Conservation (phyloP, 2,113 vertebrate genomes). For the Corythoichthys haematopterus region DNA sequence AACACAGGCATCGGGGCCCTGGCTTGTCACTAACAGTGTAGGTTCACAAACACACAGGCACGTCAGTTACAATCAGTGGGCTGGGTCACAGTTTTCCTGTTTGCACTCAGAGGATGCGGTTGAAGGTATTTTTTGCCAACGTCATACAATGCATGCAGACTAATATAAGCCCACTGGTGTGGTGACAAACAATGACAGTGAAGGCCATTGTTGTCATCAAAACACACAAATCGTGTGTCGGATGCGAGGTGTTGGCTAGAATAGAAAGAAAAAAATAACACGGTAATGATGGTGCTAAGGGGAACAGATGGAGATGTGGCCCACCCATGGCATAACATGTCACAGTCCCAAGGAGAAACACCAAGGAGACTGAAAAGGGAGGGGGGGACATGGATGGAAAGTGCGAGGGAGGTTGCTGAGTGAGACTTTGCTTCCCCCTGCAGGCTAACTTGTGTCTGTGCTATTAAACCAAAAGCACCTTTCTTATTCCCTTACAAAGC, state of each 20-base stretch:
- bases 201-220: slow-evolving; percentile 11
- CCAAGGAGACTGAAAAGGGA: slow-evolving; percentile 22
- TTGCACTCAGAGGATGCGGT: slow-evolving; percentile 64
- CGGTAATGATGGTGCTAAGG: slow-evolving; percentile 37
- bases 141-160: slow-evolving; percentile 20
- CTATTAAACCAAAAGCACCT: neutral
- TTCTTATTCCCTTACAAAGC: no score
- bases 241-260: slow-evolving; percentile 1
- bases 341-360: slow-evolving; percentile 41
- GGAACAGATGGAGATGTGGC: slow-evolving; percentile 56
- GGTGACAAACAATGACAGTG: slow-evolving; percentile 29
- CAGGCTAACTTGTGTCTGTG: slow-evolving; percentile 21
- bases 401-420: neutral
- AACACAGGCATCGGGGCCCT: slow-evolving; percentile 42
- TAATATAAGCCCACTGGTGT: slow-evolving; percentile 34
- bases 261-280: slow-evolving; percentile 44
- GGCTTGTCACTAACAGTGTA: slow-evolving; percentile 46
- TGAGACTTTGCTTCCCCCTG: slow-evolving; percentile 55
- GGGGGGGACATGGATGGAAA: neutral
- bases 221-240: slow-evolving; percentile 21
- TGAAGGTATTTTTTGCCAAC: slow-evolving; percentile 33
- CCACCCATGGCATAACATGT: slow-evolving; percentile 42
- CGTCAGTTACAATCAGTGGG: slow-evolving; percentile 40
- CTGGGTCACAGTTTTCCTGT: slow-evolving; percentile 62
- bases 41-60: slow-evolving; percentile 39